A percentile compares a stretch with the other conserved stretches of the same genome.
These are phyloP conservation scores for Melanocharis versteri DNA, from an alignment of 2,113 vertebrate species.

Conservation along the genomic window DNA sequence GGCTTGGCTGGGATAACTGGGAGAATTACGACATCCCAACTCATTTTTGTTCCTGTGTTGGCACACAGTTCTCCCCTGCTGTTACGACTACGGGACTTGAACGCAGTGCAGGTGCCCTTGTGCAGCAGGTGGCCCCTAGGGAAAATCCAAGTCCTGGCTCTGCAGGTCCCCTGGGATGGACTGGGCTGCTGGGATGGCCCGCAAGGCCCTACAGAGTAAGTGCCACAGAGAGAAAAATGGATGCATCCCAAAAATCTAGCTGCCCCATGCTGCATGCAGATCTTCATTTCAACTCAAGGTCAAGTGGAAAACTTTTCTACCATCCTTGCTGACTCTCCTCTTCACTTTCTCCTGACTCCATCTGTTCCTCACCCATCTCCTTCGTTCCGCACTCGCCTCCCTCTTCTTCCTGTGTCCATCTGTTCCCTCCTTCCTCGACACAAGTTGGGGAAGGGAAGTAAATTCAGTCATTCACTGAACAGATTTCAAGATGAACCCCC, in stretches of 20 bases:
- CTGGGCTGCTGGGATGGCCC: background rate
- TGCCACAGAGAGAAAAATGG: background rate
- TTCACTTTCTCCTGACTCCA: constrained; percentile 42
- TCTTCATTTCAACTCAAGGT: constrained; percentile 43
- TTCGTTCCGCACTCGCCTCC: constrained; percentile 53
- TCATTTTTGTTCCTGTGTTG: background rate
- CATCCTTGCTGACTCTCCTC: constrained; percentile 47
- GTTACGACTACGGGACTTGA: background rate
- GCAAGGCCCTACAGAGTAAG: rapidly evolving
- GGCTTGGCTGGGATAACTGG: background rate
- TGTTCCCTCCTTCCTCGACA: constrained; percentile 60
- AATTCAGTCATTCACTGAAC: constrained; percentile 65
- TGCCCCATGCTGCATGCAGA: background rate
- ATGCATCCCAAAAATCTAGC: background rate
- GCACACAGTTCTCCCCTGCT: background rate
- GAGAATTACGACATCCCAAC: background rate
- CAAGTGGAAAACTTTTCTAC: constrained; percentile 51
- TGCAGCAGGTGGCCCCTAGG: background rate
- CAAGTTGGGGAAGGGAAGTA: constrained; percentile 47
- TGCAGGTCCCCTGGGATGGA: background rate
- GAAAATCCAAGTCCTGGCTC: background rate
- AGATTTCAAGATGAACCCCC: constrained; percentile 63
- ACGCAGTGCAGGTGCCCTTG: background rate
- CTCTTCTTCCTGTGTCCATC: constrained; percentile 68
- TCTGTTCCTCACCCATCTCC: constrained; percentile 56